Base-by-base conservation (phyloP, 1,140 invertebrate species). In the Drosophila athabasca region DNA sequence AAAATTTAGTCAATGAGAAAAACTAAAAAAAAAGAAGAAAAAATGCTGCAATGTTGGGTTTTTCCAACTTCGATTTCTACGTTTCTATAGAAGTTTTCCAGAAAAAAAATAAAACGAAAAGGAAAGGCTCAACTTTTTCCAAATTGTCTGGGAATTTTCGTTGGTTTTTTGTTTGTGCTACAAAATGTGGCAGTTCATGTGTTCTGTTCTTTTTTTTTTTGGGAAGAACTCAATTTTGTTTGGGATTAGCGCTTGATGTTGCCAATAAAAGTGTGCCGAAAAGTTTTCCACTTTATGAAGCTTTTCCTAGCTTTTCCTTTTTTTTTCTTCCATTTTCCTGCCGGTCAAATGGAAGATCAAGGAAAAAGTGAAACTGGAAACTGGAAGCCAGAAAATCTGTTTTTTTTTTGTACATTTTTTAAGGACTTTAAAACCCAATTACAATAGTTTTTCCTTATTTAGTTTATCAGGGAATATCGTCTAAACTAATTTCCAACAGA, bases 401-500 rank as follows among this genome's bases (percentile, higher is more conserved):
- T 11, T 15, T 55, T 1, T 4, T 35, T 55, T 45, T 45, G 8
- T 31, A 8, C 1, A 24, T 45, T 22, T 45, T 44, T 45, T 57
- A 29, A 31, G 43, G 15, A 57, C 24, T 57, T 45, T 57, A 13
- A 39, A 13, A 11, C 4, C 3, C 35, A 39, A 35, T 35, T 9
- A 35, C 9, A 35, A 39, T 9, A 11, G 31, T 11, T 35, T 11
- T 11, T 11, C 31, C n/a, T 51, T 39, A 51, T 54, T 35, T 11
- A 9, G 9, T 35, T 35, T 35, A 2, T 43, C 9, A 3, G 9
- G 31, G 31, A 43, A 48, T 64, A 81, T 62, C 64, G 68, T 70
- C 74, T 81, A 85, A 81, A 81, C 70, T 62, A 78, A 81, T 87
- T 87, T 82, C 53, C 53, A 68, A 68, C 74, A 87, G 83, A 77